Percentiles rank a stretch among this genome's conserved stretches.
Conservation (phyloP, 53 echinoderm and acorn worm species). For the Hippasteria phrygiana region DNA sequence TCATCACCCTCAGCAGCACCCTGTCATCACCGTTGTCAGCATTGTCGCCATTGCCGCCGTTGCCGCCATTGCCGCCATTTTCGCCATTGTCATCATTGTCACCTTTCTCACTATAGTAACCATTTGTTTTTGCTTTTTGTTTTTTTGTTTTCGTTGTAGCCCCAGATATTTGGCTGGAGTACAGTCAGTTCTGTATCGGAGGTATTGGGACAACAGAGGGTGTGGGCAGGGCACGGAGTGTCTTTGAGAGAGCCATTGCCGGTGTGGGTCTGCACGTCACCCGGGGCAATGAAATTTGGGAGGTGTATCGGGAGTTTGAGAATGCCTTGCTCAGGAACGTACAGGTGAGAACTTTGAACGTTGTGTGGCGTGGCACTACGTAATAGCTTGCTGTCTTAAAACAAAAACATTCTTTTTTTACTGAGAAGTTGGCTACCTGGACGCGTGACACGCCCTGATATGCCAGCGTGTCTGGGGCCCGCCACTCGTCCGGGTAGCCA, state of each 20-base stretch:
- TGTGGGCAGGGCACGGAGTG: conserved; percentile 62
- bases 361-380: neutral
- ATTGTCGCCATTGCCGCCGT: too few species aligned
- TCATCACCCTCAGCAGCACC: too few species aligned
- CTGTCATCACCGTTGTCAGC: too few species aligned
- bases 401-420: neutral
- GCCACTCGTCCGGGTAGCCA: too few species aligned
- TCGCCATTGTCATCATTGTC: neutral
- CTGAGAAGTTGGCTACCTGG: too few species aligned
- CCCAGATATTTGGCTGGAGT: conserved; percentile 83
- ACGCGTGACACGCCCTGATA: too few species aligned
- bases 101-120: neutral
- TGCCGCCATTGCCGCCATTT: neutral
- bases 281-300: conserved; percentile 84
- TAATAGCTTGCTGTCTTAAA: too few species aligned
- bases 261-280: conserved; percentile 86
- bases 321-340: conserved; percentile 78
- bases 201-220: conserved; percentile 78
- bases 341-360: conserved; percentile 68
- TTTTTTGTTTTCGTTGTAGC: conserved; percentile 45
- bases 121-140: too few species aligned
- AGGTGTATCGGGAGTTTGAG: conserved; percentile 97
- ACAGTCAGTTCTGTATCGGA: conserved; percentile 83
- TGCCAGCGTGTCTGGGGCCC: too few species aligned
- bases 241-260: conserved; percentile 88